These are phyloP conservation scores for Tetragonisca angustula DNA, from an alignment of 2,888 invertebrate species.

Conservation along the genomic window DNA sequence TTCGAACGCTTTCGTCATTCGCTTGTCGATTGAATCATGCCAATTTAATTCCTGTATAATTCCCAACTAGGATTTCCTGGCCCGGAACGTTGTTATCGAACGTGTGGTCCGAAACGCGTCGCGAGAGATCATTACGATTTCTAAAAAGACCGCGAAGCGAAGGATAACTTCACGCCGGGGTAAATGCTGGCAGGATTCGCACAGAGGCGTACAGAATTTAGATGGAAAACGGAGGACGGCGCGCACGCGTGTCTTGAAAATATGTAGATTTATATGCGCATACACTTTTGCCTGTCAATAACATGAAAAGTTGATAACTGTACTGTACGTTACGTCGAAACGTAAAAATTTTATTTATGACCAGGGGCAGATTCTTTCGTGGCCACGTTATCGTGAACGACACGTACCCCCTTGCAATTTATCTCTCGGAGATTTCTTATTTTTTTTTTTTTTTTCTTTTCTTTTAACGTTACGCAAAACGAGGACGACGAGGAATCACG, in stretches of 20 bases:
- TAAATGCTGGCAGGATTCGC: slow-evolving; percentile 18
- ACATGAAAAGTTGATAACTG: slow-evolving; percentile 31
- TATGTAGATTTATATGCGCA: slow-evolving; percentile 47
- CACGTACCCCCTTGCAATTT: not conserved
- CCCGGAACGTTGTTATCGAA: not conserved
- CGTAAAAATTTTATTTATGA: slow-evolving; percentile 34
- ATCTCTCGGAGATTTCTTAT: not conserved
- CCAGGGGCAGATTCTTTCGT: not conserved
- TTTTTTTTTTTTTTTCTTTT: no score
- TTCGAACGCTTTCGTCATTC: not conserved
- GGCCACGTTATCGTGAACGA: not conserved
- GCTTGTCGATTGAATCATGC: not conserved
- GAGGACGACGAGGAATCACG: not conserved
- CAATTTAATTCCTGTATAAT: slow-evolving; percentile 17
- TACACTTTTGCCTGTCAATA: slow-evolving; percentile 38
- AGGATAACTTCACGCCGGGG: not conserved
- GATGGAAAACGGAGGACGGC: not conserved
- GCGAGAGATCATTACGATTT: not conserved
- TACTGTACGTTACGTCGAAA: not conserved
- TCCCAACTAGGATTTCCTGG: not conserved
- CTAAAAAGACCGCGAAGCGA: not conserved
- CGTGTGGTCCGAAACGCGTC: not conserved
- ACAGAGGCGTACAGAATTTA: not conserved
- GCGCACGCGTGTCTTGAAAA: slow-evolving; percentile 13
- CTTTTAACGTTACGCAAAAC: not conserved